Conservation (phyloP, 2,888 invertebrate species). For the Lithophane ornitopus region DNA sequence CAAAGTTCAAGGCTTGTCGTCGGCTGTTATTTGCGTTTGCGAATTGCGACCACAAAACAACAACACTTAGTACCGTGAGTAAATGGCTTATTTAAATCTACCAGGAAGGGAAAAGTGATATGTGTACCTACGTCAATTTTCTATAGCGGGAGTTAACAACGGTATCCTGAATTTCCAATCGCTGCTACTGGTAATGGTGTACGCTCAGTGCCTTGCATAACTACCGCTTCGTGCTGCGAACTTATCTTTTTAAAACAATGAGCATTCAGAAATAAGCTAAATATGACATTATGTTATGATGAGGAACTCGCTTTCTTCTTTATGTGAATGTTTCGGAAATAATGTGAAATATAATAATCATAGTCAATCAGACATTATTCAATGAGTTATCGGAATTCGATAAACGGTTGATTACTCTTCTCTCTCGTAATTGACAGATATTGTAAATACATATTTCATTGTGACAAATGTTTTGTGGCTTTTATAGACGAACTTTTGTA, state of each 20-base stretch:
- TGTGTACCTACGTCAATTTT: slow-evolving; percentile 65
- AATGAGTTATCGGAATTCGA: slow-evolving; percentile 11
- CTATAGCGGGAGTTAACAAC: slow-evolving; percentile 74
- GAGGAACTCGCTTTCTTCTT: not conserved
- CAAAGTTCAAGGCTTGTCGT: slow-evolving; percentile 72
- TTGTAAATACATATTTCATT: not conserved
- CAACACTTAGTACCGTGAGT: slow-evolving; percentile 27
- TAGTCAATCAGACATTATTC: not conserved
- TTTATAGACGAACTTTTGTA: not conserved
- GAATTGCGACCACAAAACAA: slow-evolving; percentile 44
- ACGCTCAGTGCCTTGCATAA: slow-evolving; percentile 50
- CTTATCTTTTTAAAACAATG: slow-evolving; percentile 34
- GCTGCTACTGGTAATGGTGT: slow-evolving; percentile 70
- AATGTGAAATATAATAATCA: not conserved
- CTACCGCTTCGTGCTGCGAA: slow-evolving; percentile 29
- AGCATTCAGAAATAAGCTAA: slow-evolving; percentile 16
- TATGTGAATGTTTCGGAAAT: not conserved
- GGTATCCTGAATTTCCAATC: slow-evolving; percentile 75
- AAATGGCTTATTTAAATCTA: slow-evolving; percentile 43
- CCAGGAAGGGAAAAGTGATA: slow-evolving; percentile 70
- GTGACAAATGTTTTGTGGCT: slow-evolving; percentile 1
- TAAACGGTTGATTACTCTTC: not conserved
- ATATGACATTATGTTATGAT: not conserved
- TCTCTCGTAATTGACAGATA: not conserved
- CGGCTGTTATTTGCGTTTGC: slow-evolving; percentile 48